A percentile compares a stretch with the other conserved stretches of the same genome.
These are phyloP conservation scores for Heliopora coerulea DNA, from an alignment of 92 coral and sea anemone species.

Conservation along the genomic window DNA sequence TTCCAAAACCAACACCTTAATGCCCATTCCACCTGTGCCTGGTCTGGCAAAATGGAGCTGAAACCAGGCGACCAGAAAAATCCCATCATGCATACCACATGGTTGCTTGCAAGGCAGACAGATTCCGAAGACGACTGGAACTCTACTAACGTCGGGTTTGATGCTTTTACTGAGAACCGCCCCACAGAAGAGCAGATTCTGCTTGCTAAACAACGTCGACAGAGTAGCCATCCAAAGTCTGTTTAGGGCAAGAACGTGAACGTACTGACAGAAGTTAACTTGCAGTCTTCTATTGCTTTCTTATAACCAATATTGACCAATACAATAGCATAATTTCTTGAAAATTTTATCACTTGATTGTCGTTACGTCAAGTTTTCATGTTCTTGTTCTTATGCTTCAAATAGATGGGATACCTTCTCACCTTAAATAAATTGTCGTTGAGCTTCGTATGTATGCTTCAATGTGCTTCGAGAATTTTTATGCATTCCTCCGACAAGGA, in stretches of 20 bases:
- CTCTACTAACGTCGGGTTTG: constrained; percentile 21
- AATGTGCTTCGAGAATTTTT: too few relatives aligned
- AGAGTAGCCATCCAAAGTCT: constrained; percentile 20
- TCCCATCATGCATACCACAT: constrained; percentile 19
- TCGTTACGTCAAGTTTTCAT: too few relatives aligned
- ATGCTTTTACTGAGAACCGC: constrained; percentile 15
- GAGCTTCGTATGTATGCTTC: too few relatives aligned
- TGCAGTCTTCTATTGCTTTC: too few relatives aligned
- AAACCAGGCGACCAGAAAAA: neutral
- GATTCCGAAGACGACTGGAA: neutral
- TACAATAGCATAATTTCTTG: too few relatives aligned
- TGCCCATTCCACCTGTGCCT: constrained; percentile 19
- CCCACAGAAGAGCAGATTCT: neutral
- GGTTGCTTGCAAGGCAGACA: constrained; percentile 9
- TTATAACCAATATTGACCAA: too few relatives aligned
- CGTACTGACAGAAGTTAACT: too few relatives aligned
- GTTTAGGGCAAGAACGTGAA: neutral
- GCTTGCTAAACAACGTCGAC: constrained; percentile 15
- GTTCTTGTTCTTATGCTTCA: too few relatives aligned
- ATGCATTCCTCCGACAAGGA: too few relatives aligned
- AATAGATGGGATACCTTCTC: too few relatives aligned
- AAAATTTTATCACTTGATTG: too few relatives aligned
- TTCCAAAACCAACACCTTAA: neutral
- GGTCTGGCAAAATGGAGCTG: constrained; percentile 8
- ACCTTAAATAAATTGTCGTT: too few relatives aligned